Conservation (phyloP, 2,113 vertebrate species). For the Rhea pennata region DNA sequence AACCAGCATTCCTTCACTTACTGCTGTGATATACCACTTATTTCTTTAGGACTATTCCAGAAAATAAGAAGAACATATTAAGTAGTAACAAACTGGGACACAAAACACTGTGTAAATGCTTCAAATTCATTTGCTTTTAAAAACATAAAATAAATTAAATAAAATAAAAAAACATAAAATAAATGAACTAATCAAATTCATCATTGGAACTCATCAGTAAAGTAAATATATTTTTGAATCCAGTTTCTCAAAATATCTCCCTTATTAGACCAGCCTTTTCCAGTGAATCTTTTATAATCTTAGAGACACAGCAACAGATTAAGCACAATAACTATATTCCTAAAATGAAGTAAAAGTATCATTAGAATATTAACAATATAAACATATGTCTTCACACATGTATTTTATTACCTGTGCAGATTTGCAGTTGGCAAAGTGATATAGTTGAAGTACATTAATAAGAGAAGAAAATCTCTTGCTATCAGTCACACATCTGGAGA, state of each 20-base stretch:
- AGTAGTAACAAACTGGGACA: constrained; percentile 19
- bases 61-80: constrained; percentile 23
- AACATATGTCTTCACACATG: background rate
- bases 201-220: constrained; percentile 16
- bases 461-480: background rate
- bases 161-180: constrained; percentile 61
- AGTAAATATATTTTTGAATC: background rate
- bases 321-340: constrained; percentile 19
- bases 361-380: constrained; percentile 16
- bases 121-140: constrained; percentile 62
- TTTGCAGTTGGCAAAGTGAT: background rate
- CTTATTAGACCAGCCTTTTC: constrained; percentile 51
- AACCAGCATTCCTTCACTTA: constrained; percentile 18
- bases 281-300: constrained; percentile 28
- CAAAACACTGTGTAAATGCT: constrained; percentile 45
- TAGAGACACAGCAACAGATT: constrained; percentile 24
- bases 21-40: constrained; percentile 7
- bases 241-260: constrained; percentile 42
- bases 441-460: background rate
- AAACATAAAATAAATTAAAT: constrained; percentile 64
- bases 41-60: constrained; percentile 39
- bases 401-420: constrained; percentile 40
- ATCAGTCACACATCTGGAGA: constrained; percentile 27
- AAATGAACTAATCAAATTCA: constrained; percentile 55
- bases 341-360: constrained; percentile 12